A percentile compares a stretch with the other conserved stretches of the same genome.
phyloP scores from a whole-genome alignment of 2,113 vertebrate genomes.

The Sylvietta virens region DNA sequence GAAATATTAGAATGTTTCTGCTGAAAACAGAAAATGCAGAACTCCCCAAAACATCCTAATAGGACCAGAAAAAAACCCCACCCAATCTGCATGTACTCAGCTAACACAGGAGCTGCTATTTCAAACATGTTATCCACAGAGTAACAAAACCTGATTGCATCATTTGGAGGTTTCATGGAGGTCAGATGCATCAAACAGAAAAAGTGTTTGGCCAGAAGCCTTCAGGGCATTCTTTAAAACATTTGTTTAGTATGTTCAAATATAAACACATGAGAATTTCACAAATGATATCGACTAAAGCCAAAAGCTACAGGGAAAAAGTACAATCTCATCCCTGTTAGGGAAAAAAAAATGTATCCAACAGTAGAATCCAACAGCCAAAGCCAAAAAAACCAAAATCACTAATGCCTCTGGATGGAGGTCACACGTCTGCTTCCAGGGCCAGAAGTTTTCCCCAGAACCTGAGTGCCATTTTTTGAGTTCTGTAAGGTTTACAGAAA shows the following conservation, averaged over 20 bases:
- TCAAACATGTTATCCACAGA: background rate
- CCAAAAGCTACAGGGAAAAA: background rate
- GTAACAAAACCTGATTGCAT: background rate
- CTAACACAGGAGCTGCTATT: background rate
- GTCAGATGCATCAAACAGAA: slow-evolving; percentile 4
- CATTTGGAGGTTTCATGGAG: background rate
- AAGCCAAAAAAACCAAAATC: background rate
- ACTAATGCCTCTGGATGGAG: background rate
- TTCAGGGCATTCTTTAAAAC: background rate
- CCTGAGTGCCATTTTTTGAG: background rate
- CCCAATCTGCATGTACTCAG: background rate
- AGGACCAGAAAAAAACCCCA: background rate
- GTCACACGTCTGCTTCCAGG: background rate
- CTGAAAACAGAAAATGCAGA: background rate
- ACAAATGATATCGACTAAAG: background rate
- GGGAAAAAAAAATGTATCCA: background rate
- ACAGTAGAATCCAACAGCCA: background rate
- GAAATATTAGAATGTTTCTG: background rate
- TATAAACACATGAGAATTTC: background rate
- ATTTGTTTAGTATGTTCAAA: background rate
- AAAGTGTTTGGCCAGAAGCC: background rate
- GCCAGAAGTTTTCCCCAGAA: background rate
- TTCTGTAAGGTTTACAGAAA: slow-evolving; percentile 10
- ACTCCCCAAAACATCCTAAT: background rate
- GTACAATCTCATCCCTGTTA: background rate